phyloP scores from a whole-genome alignment of 2,797 vertebrate genomes.

The Dicrostonyx torquatus region DNA sequence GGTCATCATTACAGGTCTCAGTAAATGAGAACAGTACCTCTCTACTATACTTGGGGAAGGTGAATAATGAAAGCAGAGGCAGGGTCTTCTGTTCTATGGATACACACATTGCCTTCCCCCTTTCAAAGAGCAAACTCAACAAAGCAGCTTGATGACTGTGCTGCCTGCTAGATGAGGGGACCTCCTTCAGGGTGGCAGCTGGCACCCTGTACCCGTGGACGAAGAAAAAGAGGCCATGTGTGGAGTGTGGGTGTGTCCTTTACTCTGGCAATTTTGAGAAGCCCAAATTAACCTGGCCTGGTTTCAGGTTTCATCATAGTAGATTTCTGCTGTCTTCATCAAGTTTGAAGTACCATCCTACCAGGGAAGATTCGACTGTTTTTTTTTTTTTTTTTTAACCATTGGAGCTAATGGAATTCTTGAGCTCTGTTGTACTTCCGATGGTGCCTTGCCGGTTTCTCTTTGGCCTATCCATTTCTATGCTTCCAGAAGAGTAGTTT shows the following conservation, averaged over 20 bases:
- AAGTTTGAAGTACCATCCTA: background rate
- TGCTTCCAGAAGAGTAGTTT: background rate
- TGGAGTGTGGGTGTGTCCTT: background rate
- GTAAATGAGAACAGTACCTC: background rate
- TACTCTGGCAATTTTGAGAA: background rate
- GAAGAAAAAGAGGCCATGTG: slow-evolving; percentile 8
- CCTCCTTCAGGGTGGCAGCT: background rate
- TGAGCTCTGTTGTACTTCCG: background rate
- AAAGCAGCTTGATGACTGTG: background rate
- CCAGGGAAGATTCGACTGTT: background rate
- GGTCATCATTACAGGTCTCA: background rate
- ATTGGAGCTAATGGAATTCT: background rate
- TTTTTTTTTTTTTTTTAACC: too few species aligned
- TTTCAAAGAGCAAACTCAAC: background rate
- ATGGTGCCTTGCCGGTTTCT: background rate
- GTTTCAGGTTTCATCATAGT: slow-evolving; percentile 41
- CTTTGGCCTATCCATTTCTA: background rate
- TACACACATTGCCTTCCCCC: background rate
- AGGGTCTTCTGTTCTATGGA: slow-evolving; percentile 3
- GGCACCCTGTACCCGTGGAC: background rate
- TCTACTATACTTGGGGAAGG: background rate
- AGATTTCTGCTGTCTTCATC: slow-evolving; percentile 25
- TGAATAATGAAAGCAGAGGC: background rate
- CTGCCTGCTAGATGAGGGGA: background rate
- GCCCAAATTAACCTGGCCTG: background rate